These are phyloP conservation scores for Scaptomyza polygonia DNA, from an alignment of 2,888 invertebrate genomes.

Conservation along the genomic window DNA sequence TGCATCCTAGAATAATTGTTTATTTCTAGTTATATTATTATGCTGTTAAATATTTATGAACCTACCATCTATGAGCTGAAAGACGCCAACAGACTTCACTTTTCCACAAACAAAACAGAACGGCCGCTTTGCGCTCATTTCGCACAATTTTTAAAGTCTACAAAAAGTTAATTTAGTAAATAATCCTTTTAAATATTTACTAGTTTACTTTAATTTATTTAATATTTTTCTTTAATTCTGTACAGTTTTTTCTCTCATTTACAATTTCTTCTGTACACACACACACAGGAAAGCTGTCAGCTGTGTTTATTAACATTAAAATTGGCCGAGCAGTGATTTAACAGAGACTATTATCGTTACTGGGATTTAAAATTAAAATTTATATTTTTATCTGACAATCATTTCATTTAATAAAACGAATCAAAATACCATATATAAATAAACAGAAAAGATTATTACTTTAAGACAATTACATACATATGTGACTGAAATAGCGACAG, in stretches of 20 bases:
- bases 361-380: too few species aligned
- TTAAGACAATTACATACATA: neutral
- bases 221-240: neutral
- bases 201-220: neutral
- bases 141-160: neutral
- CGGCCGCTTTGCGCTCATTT: conserved; percentile 46
- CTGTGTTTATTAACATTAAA: conserved; percentile 29
- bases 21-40: neutral
- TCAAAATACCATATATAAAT: neutral
- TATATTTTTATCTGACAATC: neutral
- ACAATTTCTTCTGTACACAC: conserved; percentile 29
- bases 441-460: neutral
- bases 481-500: neutral
- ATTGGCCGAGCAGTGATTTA: conserved; percentile 2
- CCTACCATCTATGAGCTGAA: conserved; percentile 53
- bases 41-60: neutral
- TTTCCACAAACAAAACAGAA: conserved; percentile 69
- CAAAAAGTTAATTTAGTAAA: neutral
- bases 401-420: neutral
- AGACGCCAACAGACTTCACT: conserved; percentile 63
- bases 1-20: conserved; percentile 54
- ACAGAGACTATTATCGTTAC: conserved; percentile 5
- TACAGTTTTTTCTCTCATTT: conserved; percentile 25
- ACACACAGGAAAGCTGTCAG: conserved; percentile 31
- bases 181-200: neutral